These are phyloP conservation scores for Chionis minor DNA, from an alignment of 2,113 vertebrate genomes.

Conservation along the genomic window DNA sequence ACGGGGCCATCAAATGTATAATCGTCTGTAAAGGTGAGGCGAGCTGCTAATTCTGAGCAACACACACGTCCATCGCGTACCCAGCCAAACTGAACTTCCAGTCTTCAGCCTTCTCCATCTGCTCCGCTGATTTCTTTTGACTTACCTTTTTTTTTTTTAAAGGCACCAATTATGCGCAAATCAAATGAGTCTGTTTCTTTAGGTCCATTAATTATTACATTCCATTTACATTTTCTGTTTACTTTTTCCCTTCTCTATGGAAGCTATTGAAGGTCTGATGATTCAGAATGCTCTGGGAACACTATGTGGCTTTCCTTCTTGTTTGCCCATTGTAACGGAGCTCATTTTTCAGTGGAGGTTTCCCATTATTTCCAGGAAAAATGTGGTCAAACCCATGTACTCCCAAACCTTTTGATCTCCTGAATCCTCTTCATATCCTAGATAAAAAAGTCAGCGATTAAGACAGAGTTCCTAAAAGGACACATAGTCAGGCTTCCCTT, in stretches of 20 bases:
- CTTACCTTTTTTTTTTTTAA: background rate
- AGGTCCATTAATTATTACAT: slow-evolving; percentile 46
- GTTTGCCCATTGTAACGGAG: slow-evolving; percentile 64
- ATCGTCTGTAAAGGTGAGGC: background rate
- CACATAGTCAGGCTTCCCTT: slow-evolving; percentile 75
- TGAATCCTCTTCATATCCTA: slow-evolving; percentile 81
- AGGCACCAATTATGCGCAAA: slow-evolving; percentile 26
- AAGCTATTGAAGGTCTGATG: slow-evolving; percentile 24
- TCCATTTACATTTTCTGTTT: slow-evolving; percentile 62
- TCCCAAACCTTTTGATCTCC: slow-evolving; percentile 83
- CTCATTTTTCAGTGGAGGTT: slow-evolving; percentile 71
- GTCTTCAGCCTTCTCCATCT: background rate
- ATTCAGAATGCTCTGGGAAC: slow-evolving; percentile 57
- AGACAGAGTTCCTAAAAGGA: slow-evolving; percentile 77
- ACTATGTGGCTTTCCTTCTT: slow-evolving; percentile 51
- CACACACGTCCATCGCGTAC: background rate
- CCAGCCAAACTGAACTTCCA: background rate
- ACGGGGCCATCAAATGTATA: background rate
- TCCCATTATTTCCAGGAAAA: slow-evolving; percentile 69
- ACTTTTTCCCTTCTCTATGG: slow-evolving; percentile 26
- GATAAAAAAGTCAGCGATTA: slow-evolving; percentile 81
- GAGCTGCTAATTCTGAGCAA: background rate
- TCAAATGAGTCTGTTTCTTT: slow-evolving; percentile 11
- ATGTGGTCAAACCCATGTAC: slow-evolving; percentile 72
- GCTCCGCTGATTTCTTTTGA: background rate